These are phyloP conservation scores for Cottus gobio DNA, from an alignment of 2,113 vertebrate genomes.

Conservation along the genomic window DNA sequence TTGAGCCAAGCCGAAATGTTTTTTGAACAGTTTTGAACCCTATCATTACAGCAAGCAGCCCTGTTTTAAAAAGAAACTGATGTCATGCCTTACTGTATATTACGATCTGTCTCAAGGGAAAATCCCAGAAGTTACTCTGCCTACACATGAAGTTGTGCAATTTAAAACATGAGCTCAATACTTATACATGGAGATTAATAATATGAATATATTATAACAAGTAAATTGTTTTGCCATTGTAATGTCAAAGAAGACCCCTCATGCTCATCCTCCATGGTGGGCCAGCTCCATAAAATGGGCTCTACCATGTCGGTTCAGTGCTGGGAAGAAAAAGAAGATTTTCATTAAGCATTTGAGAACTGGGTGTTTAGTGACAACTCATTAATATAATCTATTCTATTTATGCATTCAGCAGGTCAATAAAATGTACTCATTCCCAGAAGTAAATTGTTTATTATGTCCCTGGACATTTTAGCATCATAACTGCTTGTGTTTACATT, in stretches of 20 bases:
- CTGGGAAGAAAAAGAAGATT: not conserved
- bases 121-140: not conserved
- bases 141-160: constrained; percentile 10
- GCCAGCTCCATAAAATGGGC: constrained; percentile 1
- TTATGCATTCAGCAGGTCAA: not conserved
- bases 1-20: constrained; percentile 33
- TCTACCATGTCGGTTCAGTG: constrained; percentile 2
- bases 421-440: not conserved
- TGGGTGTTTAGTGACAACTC: constrained; percentile 7
- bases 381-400: constrained; percentile 15
- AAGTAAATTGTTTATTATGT: not conserved
- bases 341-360: constrained; percentile 13
- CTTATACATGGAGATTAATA: constrained; percentile 19
- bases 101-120: constrained; percentile 32
- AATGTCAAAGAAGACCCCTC: not conserved
- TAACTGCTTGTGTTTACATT: not conserved
- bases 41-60: constrained; percentile 37
- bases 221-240: constrained; percentile 14
- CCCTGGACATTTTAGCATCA: not conserved
- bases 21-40: constrained; percentile 18
- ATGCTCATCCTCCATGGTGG: not conserved
- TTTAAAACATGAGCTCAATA: constrained; percentile 30
- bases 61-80: constrained; percentile 42
- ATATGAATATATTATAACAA: constrained; percentile 17
- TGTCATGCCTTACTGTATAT: constrained; percentile 34